These are phyloP conservation scores for Rhinichthys klamathensis DNA, from an alignment of 2,113 vertebrate genomes.

Conservation along the genomic window DNA sequence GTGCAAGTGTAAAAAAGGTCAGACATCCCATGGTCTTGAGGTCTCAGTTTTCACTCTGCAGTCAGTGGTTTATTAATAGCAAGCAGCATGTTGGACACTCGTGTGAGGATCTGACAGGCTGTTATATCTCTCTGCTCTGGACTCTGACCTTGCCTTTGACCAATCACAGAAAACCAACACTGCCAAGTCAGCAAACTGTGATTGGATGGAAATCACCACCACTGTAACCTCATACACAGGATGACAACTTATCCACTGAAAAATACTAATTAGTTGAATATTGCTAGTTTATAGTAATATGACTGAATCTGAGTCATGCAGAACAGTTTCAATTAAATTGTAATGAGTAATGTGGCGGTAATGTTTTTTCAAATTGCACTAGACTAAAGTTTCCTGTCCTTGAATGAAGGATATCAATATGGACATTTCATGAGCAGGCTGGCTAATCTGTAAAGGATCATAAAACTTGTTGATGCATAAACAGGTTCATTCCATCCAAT, in stretches of 20 bases:
- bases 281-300: neutral
- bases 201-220: conserved; percentile 38
- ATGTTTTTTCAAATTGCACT: neutral
- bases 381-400: conserved; percentile 23
- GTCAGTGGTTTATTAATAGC: conserved; percentile 62
- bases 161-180: conserved; percentile 45
- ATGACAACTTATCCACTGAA: neutral
- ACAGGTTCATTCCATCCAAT: conserved; percentile 49
- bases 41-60: conserved; percentile 58
- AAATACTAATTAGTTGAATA: neutral
- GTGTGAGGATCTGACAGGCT: conserved; percentile 51
- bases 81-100: conserved; percentile 47
- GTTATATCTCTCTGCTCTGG: conserved; percentile 46
- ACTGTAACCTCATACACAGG: neutral
- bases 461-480: conserved; percentile 56
- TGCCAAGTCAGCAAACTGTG: conserved; percentile 54
- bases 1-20: conserved; percentile 42
- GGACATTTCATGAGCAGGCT: conserved; percentile 25
- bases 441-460: conserved; percentile 56
- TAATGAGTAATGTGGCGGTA: neutral
- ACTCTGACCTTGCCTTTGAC: conserved; percentile 50
- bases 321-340: neutral
- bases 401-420: conserved; percentile 34
- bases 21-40: conserved; percentile 30
- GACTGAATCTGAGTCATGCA: neutral